Evolutionary conservation across 1,140 invertebrate genomes (phyloP).

Genomic region (Polypedilum vanderplanki): DNA sequence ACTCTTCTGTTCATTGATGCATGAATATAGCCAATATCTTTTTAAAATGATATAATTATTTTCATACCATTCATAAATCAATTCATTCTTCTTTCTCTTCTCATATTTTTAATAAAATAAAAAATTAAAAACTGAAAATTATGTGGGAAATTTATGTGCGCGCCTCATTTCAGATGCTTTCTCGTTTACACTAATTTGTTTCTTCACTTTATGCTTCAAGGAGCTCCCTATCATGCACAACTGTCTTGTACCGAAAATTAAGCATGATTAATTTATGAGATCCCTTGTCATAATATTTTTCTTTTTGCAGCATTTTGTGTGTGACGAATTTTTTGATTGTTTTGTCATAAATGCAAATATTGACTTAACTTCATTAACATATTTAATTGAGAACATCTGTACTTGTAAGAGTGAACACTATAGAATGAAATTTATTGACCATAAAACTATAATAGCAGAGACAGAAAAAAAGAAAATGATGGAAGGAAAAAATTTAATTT

Average conservation of each 20-base stretch:
- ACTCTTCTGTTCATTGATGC: not conserved
- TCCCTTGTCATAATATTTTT: too few species aligned
- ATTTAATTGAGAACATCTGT: too few species aligned
- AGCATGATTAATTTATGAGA: too few species aligned
- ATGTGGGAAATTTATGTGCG: conserved; percentile 5
- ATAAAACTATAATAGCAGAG: too few species aligned
- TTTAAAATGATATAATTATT: conserved; percentile 12
- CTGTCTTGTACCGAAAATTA: too few species aligned
- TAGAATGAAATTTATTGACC: too few species aligned
- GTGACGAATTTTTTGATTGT: too few species aligned
- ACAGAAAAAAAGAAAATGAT: too few species aligned
- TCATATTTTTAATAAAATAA: not conserved
- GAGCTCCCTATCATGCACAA: not conserved
- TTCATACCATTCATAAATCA: not conserved
- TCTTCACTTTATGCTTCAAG: not conserved
- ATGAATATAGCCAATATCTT: not conserved
- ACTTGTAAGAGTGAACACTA: too few species aligned
- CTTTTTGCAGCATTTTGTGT: too few species aligned
- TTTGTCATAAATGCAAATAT: too few species aligned
- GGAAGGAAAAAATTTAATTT: not conserved
- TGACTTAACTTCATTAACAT: too few species aligned
- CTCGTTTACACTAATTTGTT: not conserved
- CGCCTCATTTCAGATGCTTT: not conserved
- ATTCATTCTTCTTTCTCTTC: not conserved
- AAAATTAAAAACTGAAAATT: not conserved